Evolutionary conservation across 2,797 vertebrate species (phyloP), one percentile per base, ranked within the genome.

Genomic region (Tokudaia muenninki): DNA sequence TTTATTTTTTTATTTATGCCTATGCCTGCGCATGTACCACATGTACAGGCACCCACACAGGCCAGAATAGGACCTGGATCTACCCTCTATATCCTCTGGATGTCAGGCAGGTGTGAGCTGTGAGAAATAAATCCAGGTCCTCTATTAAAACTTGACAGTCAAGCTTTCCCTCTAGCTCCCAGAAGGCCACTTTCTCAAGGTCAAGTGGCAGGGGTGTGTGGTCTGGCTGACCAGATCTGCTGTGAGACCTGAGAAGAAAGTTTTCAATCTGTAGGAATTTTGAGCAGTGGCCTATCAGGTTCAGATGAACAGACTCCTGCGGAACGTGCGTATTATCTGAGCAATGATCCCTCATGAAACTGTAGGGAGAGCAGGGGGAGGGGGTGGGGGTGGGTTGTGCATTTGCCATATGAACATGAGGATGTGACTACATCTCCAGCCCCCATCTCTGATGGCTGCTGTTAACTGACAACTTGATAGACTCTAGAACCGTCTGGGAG

Each of bases 341-440:
- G 94, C 44, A 84, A 90, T 77, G 91, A 92, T 94, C 83, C 63
- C 29, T 92, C 80, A 6, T 55, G 86, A 95, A 94, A 74, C 72
- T 77, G 9, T 70, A 81, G 75, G 87, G 37, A 55, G 13, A 50
- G 47, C 31, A 37, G 70, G 67, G 52, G 50, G 7, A 10, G 50
- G 50, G 10, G 50, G 50, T 10, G 50, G 10, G 75, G 52, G 24
- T 57, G 22, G 87, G 24, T 44, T 55, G 14, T 17, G 11, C 14
- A 14, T 9, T 87, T 37, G 8, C 22, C 11, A 0, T 16, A 0
- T 24, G 14, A 52, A 6, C 13, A 3, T 3, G 13, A 72, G 47
- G 47, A 16, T n/a, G 34, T 11, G 22, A 29, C 47, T 72, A 34
- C 34, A 72, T 87, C n/a, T 87, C 67, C 22, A 57, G 86, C 37